Base-by-base conservation (phyloP, 2,888 invertebrate species). In the Tubulanus polymorphus region DNA sequence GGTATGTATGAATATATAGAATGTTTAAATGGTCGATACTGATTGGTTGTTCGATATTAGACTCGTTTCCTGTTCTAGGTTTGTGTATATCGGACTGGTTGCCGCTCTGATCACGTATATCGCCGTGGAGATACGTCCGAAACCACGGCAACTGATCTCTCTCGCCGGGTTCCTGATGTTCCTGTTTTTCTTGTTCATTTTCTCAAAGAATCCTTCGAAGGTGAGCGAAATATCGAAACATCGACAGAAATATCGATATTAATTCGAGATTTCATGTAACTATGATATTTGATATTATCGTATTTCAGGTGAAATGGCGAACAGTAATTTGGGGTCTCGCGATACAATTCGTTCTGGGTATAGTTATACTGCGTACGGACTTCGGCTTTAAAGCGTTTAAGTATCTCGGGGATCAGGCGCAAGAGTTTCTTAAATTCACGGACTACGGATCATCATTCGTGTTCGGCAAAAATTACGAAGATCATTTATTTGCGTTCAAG, bases 301-400 rank as follows among this genome's bases (percentile, higher is more conserved):
- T 41, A 18, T 41, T 41, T 41, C 61, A 81, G 80, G 75, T 81
- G 2, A 71, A 71, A 23, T 80, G 93, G 93, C 83, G 87, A 3
- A 87, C 88, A 0, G 89, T 95, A 0, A 69, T 88, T 23, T 86
- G 86, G 70, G 95, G 94, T 0, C 80, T 94, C 23, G 80, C 86
- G 0, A 80, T 93, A 6, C 96, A 97, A 81, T 90, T 95, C 70
- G 55, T 86, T 2, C 85, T 96, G 56, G 95, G 92, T 0, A 69
- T 95, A 1, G 65, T 93, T 25, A 91, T 92, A 59, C 88, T 96
- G 61, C 84, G 92, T 57, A 93, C 92, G 91, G 81, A 85, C 1
- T 81, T 87, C 1, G 95, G 95, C 0, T 81, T 89, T 45, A 73
- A 80, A 0, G 85, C 91, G 3, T 84, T 93, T 62, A 74, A 83